Evolutionary conservation across 2,888 invertebrate genomes (phyloP).

Genomic region (Stenotaenia linearis): DNA sequence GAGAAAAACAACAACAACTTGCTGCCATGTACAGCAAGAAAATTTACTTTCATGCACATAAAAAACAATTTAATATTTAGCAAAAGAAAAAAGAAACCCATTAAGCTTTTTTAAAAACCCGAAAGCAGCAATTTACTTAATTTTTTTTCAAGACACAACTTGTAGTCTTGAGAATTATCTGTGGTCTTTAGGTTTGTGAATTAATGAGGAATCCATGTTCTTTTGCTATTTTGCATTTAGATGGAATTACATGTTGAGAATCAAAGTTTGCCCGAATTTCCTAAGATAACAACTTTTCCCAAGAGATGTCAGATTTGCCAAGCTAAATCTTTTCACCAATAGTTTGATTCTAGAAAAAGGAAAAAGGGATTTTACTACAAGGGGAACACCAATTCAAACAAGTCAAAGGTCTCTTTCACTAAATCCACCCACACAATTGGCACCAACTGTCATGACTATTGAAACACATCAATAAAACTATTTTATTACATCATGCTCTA

Average conservation of each 20-base stretch:
- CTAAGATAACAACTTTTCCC: conserved; percentile 3
- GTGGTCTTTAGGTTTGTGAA: background rate
- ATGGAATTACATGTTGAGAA: background rate
- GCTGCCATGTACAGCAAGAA: background rate
- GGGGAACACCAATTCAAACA: background rate
- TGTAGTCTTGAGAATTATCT: background rate
- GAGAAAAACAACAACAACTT: background rate
- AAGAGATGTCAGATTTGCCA: conserved; percentile 3
- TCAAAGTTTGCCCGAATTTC: background rate
- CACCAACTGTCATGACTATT: background rate
- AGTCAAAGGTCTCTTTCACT: background rate
- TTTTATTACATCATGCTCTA: background rate
- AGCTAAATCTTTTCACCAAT: conserved; percentile 9
- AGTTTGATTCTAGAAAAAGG: background rate
- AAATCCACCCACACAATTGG: conserved; percentile 2
- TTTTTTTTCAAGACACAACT: no score
- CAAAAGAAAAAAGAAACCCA: background rate
- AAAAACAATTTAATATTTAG: background rate
- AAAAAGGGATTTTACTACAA: no score
- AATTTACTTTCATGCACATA: background rate
- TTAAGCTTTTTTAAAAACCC: background rate
- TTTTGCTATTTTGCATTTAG: background rate
- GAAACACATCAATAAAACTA: background rate
- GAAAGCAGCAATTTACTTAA: background rate
- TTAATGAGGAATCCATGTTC: background rate